Percentiles rank a stretch among this genome's conserved stretches.
Conservation (phyloP, 1,140 invertebrate species). For the Drosophila seguyi region DNA sequence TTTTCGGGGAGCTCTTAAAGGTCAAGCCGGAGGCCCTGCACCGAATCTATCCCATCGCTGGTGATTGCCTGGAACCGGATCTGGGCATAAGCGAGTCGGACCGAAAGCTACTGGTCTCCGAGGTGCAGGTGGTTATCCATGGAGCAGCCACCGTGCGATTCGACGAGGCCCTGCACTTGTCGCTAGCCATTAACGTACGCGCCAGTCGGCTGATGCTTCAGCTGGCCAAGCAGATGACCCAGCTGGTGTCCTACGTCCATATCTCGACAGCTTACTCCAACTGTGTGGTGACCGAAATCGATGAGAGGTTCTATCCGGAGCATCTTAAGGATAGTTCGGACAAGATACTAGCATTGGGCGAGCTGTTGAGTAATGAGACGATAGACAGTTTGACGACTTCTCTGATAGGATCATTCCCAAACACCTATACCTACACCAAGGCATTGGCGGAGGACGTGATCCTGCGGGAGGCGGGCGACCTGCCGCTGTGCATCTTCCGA, state of each 20-base stretch:
- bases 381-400: constrained; percentile 89
- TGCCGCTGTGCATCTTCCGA: constrained; percentile 91
- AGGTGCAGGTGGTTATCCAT: constrained; percentile 92
- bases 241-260: constrained; percentile 89
- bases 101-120: constrained; percentile 24
- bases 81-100: constrained; percentile 89
- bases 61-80: constrained; percentile 87
- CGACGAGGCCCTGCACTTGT: constrained; percentile 90
- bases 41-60: constrained; percentile 85
- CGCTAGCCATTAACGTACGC: constrained; percentile 87
- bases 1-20: constrained; percentile 37
- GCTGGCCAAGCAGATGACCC: constrained; percentile 88
- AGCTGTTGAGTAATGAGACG: constrained; percentile 86
- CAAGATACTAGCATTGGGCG: constrained; percentile 87
- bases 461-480: constrained; percentile 86
- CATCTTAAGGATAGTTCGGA: constrained; percentile 87
- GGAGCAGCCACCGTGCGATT: constrained; percentile 94
- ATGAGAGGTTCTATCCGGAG: constrained; percentile 91
- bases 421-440: constrained; percentile 94
- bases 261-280: constrained; percentile 91
- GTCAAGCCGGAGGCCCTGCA: constrained; percentile 14
- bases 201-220: constrained; percentile 87
- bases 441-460: constrained; percentile 91
- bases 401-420: constrained; percentile 90
- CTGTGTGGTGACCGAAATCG: constrained; percentile 87